Base-by-base conservation (phyloP, 2,113 vertebrate genomes). In the Oreochromis niloticus region DNA sequence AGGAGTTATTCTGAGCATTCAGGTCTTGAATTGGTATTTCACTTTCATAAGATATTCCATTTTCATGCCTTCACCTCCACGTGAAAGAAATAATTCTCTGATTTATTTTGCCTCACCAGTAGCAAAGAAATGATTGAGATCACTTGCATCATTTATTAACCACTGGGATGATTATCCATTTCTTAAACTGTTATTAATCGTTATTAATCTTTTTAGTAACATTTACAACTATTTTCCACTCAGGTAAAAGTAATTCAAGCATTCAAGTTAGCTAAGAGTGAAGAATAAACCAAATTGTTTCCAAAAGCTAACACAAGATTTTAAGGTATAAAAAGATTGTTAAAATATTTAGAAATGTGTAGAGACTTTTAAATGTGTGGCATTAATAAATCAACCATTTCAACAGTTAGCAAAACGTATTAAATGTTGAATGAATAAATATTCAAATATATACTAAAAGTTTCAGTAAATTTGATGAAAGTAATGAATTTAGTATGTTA, bases 1-100 rank as follows among this genome's bases (percentile, higher is more conserved):
- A 73, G 19, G 43, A 50, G 54, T 80, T 75, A 91, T 82, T 12
- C 83, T 22, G 16, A 59, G 55, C 39, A 36, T 30, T 63, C 43
- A 32, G 7, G 63, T 46, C 80, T 75, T 59, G 50, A 81, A 12
- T 75, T 75, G 9, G 43, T 32, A 48, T 75, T 48, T 3, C 36
- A 27, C 80, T n/a, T 85, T 48, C 5, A 81, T 63, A 43, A 81
- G 39, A 9, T 17, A 55, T 63, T 61, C 55, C 52, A 34, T 48
- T 36, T 46, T 34, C 7, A 10, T 10, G 8, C 4, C 71, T 75
- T 75, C 43, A 50, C 71, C 9, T 50, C 16, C 13, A 27, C 43
- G 0, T 32, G 14, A 36, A 36, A 43, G 27, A 63, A 17, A 50
- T 17, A 48, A 22, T 7, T 75, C 1, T 19, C 46, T 19, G 43